These are phyloP conservation scores for Ornithorhynchus anatinus DNA, from an alignment of 2,113 vertebrate genomes.

Conservation along the genomic window DNA sequence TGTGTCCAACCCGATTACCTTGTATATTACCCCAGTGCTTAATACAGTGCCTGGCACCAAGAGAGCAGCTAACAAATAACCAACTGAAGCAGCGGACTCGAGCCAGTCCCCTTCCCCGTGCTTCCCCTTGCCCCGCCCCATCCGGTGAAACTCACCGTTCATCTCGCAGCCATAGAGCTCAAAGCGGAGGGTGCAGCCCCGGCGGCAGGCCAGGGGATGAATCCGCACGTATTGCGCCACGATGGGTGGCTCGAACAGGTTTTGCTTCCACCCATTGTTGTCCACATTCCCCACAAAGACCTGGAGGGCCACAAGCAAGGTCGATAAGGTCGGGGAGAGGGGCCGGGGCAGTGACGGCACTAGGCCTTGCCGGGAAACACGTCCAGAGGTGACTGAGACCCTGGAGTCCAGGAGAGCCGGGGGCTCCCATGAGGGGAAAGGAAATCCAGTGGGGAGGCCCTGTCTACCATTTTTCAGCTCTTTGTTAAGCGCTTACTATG, in stretches of 20 bases:
- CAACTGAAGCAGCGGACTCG: too few relatives aligned
- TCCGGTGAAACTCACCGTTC: constrained; percentile 76
- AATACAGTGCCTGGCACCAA: too few relatives aligned
- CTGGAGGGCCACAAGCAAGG: constrained; percentile 55
- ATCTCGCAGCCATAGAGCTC: constrained; percentile 95
- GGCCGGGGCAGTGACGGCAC: fast-evolving
- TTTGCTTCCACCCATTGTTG: constrained; percentile 79
- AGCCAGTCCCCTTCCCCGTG: background rate
- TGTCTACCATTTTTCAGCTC: too few relatives aligned
- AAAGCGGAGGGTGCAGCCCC: constrained; percentile 89
- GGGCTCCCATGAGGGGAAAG: too few relatives aligned
- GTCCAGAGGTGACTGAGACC: too few relatives aligned
- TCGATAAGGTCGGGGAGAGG: background rate
- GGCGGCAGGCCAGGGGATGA: constrained; percentile 80
- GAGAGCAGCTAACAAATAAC: too few relatives aligned
- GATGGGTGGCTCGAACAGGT: constrained; percentile 83
- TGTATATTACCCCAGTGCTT: too few relatives aligned
- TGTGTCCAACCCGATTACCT: too few relatives aligned
- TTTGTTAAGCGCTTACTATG: too few relatives aligned
- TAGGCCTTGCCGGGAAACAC: background rate
- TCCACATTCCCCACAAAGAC: constrained; percentile 85
- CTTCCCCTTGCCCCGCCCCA: background rate
- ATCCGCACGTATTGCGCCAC: constrained; percentile 86
- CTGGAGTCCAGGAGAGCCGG: too few relatives aligned
- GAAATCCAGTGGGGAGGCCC: too few relatives aligned